Conservation (phyloP, 2,888 invertebrate genomes). For the Deladenus siricidicola region DNA sequence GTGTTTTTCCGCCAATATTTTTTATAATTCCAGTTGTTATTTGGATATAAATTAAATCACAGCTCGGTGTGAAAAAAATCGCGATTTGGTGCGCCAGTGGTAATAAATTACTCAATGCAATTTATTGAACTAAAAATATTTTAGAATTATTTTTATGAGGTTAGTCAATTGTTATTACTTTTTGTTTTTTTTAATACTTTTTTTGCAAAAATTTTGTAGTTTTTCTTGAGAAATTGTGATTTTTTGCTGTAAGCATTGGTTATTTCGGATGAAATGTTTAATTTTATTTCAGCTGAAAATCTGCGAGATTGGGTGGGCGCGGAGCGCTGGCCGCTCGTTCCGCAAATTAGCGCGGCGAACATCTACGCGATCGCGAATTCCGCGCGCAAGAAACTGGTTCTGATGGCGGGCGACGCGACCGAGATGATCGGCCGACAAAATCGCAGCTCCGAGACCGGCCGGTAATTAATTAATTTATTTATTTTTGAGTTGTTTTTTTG, state of each 20-base stretch:
- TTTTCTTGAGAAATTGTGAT: background rate
- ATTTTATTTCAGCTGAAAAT: conserved; percentile 10
- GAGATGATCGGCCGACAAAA: conserved; percentile 19
- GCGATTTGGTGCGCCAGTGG: too few species aligned
- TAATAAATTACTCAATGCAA: too few species aligned
- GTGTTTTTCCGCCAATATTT: background rate
- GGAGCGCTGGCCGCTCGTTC: conserved; percentile 47
- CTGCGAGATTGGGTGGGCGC: conserved; percentile 37
- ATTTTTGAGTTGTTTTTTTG: background rate
- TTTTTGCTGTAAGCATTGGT: too few species aligned
- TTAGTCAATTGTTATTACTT: too few species aligned
- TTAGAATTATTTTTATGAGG: too few species aligned
- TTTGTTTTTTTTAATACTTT: background rate
- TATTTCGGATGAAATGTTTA: background rate
- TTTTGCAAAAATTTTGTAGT: background rate
- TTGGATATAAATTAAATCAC: background rate
- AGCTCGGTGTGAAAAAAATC: too few species aligned
- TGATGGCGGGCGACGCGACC: conserved; percentile 36
- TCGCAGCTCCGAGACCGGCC: conserved; percentile 20
- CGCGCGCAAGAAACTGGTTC: conserved; percentile 43
- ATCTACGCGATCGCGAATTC: conserved; percentile 39
- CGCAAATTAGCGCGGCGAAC: conserved; percentile 38
- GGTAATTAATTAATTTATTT: too few species aligned
- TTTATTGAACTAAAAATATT: too few species aligned
- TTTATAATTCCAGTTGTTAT: background rate